phyloP scores from a whole-genome alignment of 2,888 invertebrate species.

The Trachelus stipa region DNA sequence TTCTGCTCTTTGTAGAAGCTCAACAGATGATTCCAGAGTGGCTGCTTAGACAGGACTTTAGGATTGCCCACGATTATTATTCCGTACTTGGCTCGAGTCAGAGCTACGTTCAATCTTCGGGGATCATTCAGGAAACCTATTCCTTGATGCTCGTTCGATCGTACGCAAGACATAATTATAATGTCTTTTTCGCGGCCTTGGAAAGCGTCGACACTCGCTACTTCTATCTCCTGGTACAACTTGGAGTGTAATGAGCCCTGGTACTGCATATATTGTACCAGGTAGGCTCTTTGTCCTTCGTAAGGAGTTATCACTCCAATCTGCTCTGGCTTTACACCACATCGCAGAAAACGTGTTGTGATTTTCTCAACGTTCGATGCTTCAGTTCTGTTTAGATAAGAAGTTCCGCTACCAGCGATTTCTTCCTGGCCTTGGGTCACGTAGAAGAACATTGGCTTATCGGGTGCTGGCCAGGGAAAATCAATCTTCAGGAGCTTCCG shows the following conservation, averaged over 20 bases:
- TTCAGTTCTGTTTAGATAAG: slow-evolving; percentile 97
- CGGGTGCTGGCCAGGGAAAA: slow-evolving; percentile 97
- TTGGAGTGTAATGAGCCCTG: slow-evolving; percentile 97
- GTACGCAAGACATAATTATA: slow-evolving; percentile 98
- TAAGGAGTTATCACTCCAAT: slow-evolving; percentile 99
- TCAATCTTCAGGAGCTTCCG: slow-evolving; percentile 89
- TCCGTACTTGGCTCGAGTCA: slow-evolving; percentile 97
- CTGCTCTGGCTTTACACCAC: slow-evolving; percentile 96
- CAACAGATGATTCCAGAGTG: slow-evolving; percentile 97
- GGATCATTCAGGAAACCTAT: slow-evolving; percentile 99
- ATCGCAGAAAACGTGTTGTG: slow-evolving; percentile 92
- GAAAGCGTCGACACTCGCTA: slow-evolving; percentile 99
- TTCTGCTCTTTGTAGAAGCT: slow-evolving; percentile 98
- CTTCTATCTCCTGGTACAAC: slow-evolving; percentile 98
- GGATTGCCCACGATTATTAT: slow-evolving; percentile 99
- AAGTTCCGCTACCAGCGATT: slow-evolving; percentile 98
- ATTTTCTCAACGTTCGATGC: slow-evolving; percentile 99
- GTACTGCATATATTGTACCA: slow-evolving; percentile 99
- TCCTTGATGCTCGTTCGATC: slow-evolving; percentile 98
- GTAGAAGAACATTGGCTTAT: slow-evolving; percentile 99
- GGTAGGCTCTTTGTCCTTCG: slow-evolving; percentile 97
- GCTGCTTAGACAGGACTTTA: slow-evolving; percentile 97
- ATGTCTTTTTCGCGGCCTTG: slow-evolving; percentile 99
- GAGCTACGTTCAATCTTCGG: slow-evolving; percentile 94
- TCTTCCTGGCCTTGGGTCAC: slow-evolving; percentile 99